phyloP scores from a whole-genome alignment of 2,797 vertebrate species.

The Helostoma temminkii region DNA sequence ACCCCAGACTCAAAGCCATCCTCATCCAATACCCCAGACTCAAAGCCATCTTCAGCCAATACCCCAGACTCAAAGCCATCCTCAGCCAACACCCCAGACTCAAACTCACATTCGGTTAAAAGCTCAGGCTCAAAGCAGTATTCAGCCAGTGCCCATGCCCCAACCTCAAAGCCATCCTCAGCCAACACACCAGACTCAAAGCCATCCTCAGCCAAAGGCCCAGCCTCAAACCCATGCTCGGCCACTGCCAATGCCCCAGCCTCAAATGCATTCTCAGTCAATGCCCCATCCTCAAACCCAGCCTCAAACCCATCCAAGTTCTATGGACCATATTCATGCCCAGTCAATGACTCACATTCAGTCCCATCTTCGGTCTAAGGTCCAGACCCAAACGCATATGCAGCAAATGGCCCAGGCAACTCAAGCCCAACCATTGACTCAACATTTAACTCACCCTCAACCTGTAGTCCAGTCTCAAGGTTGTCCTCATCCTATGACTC shows the following conservation, averaged over 20 bases:
- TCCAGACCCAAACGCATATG: neutral
- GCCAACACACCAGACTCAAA: slow-evolving; percentile 19
- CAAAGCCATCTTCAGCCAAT: slow-evolving; percentile 31
- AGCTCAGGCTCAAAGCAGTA: neutral
- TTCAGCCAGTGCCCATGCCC: too few species aligned
- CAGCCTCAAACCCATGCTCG: too few species aligned
- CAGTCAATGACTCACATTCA: slow-evolving; percentile 25
- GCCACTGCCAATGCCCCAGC: too few species aligned
- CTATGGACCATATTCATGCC: too few species aligned
- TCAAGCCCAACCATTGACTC: slow-evolving; percentile 19
- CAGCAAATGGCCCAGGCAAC: slow-evolving; percentile 7
- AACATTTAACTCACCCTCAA: slow-evolving; percentile 27
- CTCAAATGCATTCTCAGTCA: too few species aligned
- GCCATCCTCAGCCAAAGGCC: neutral
- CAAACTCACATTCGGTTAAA: neutral
- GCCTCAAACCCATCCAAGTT: too few species aligned
- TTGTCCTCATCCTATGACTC: slow-evolving; percentile 22
- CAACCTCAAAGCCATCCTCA: slow-evolving; percentile 1
- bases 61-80: slow-evolving; percentile 23
- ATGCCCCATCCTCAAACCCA: slow-evolving; percentile 3
- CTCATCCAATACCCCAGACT: slow-evolving; percentile 5
- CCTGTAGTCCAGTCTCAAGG: slow-evolving; percentile 13
- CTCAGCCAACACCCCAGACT: slow-evolving; percentile 21
- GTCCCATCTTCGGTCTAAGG: neutral
- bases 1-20: slow-evolving; percentile 18